A percentile compares a stretch with the other conserved stretches of the same genome.
These are phyloP conservation scores for Drosophila quadrilineata DNA, from an alignment of 1,140 invertebrate species.

Conservation along the genomic window DNA sequence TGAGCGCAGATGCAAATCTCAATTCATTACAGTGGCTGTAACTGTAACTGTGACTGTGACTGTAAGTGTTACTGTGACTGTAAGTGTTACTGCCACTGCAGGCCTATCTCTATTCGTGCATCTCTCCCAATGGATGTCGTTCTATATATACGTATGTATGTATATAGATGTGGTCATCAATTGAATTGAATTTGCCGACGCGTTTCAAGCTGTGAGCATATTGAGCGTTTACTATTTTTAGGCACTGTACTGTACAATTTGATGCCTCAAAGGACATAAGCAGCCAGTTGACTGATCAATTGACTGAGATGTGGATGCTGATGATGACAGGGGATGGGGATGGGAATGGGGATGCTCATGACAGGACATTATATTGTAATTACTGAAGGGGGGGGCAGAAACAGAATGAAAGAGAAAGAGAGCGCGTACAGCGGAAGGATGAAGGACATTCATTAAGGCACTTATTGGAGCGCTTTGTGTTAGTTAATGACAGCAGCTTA, in stretches of 20 bases:
- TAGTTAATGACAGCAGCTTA: conserved; percentile 56
- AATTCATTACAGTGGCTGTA: background rate
- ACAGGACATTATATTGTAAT: conserved; percentile 59
- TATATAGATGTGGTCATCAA: no score
- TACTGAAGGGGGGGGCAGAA: conserved; percentile 5
- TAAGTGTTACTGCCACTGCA: background rate
- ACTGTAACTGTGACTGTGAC: background rate
- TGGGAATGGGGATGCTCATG: no score
- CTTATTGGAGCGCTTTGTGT: conserved; percentile 14
- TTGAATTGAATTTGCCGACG: no score
- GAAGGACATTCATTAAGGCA: conserved; percentile 13
- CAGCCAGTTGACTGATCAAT: conserved; percentile 63
- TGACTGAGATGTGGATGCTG: conserved; percentile 40
- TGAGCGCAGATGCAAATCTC: no score
- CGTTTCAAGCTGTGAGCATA: no score
- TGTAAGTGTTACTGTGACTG: background rate
- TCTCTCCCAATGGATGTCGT: background rate
- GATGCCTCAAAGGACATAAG: conserved; percentile 27
- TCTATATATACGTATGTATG: no score
- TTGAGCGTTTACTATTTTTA: conserved; percentile 43
- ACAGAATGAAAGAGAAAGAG: no score
- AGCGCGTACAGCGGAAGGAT: no score
- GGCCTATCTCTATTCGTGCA: background rate
- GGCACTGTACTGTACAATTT: conserved; percentile 26
- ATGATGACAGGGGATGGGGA: conserved; percentile 35